Base-by-base conservation (phyloP, 2,888 invertebrate genomes). In the Meiosimyza platycephala region DNA sequence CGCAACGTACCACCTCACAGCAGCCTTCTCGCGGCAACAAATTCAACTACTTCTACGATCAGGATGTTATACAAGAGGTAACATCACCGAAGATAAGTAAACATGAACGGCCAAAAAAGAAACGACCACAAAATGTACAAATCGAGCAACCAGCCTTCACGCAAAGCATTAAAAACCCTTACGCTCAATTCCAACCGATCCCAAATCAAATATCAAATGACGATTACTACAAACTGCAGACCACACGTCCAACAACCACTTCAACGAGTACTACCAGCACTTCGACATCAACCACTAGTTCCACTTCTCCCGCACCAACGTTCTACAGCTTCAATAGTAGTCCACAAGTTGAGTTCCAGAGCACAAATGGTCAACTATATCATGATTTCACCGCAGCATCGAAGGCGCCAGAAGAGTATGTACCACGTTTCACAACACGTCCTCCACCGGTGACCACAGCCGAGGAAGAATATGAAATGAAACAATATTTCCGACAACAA, bases 251-350 rank as follows among this genome's bases (percentile, higher is more conserved):
- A 3, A 68, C 76, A 6, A 73, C 78, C 5, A 73, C 76, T 0
- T 81, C 84, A n/a, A 84, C 87, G 1, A 84, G 84, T 55, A 77
- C 82, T 11, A 85, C 84, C 1, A 87, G 89, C 0, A 88, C 88
- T 40, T 88, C 88, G 73, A 88, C 81, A 3, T 80, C 86, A 86
- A 89, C 90, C 3, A 83, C 87, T 1, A 79, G 89, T 0, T 81
- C 84, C 0, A 82, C 85, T 4, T 73, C 81, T 0, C 74, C 81
- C 0, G 81, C 82, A 0, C 82, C 80, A n/a, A 79, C 82, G 0
- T 81, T 82, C 47, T 86, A 83, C 65, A 79, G 81, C 0, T 85
- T 82, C 60, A 82, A 83, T 71, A 82, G 85, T 0, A 80, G 80
- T 2, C 83, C 84, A 0, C 83, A 85, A 70, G 78, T 84, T 0